phyloP scores from a whole-genome alignment of 1,140 invertebrate species.

The Drosophila pectinifera region DNA sequence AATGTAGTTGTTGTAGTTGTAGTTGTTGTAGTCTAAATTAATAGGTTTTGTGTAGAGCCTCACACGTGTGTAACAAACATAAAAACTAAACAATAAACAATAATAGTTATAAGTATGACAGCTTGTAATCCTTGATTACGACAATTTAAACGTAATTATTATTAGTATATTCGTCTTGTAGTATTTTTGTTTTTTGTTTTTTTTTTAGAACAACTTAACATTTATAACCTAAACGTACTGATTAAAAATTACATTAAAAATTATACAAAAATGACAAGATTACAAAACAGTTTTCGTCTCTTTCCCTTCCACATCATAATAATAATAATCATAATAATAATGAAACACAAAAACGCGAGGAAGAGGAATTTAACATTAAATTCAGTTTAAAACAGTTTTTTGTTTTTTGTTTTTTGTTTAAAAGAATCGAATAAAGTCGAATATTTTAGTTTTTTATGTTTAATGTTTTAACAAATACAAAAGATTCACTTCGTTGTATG shows the following conservation, averaged over 20 bases:
- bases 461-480: constrained; percentile 16
- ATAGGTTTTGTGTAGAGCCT: constrained; percentile 49
- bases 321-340: constrained; percentile 9
- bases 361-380: constrained; percentile 9
- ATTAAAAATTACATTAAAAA: constrained; percentile 20
- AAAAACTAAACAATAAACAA: constrained; percentile 52
- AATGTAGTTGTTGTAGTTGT: constrained; percentile 21
- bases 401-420: background rate
- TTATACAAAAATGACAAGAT: constrained; percentile 55
- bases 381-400: constrained; percentile 35
- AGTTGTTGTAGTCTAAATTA: constrained; percentile 15
- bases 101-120: constrained; percentile 34
- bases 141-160: constrained; percentile 18
- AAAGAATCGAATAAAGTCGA: constrained; percentile 35
- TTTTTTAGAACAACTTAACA: constrained; percentile 25
- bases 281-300: constrained; percentile 41
- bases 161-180: constrained; percentile 14
- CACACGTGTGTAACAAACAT: constrained; percentile 52
- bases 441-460: constrained; percentile 2
- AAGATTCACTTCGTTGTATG: constrained; percentile 48
- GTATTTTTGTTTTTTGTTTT: background rate
- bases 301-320: constrained; percentile 4
- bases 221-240: constrained; percentile 26
- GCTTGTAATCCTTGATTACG: constrained; percentile 25
- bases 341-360: constrained; percentile 20